phyloP scores from a whole-genome alignment of 2,113 vertebrate species.

The Cephalopholis sonnerati region DNA sequence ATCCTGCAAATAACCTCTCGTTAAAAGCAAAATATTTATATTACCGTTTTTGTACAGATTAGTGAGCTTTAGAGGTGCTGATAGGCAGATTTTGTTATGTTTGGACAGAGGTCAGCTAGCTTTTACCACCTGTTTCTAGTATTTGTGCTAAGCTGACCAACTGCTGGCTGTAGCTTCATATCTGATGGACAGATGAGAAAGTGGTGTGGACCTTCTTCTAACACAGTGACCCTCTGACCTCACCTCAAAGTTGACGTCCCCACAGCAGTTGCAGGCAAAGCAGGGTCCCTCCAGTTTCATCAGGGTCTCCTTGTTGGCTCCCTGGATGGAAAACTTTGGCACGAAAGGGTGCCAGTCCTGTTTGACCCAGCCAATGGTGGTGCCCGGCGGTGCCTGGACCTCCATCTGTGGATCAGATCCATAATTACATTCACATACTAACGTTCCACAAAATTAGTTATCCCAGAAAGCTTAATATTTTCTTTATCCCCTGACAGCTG shows the following conservation, averaged over 20 bases:
- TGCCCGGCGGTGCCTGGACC: conserved; percentile 91
- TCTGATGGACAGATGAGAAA: not conserved
- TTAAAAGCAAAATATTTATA: too few species aligned
- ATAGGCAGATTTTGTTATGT: too few species aligned
- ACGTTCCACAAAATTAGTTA: not conserved
- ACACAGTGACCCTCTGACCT: not conserved
- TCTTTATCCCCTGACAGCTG: not conserved
- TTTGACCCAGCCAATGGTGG: conserved; percentile 88
- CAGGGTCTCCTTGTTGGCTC: conserved; percentile 85
- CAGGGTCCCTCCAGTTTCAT: conserved; percentile 90
- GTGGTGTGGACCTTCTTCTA: not conserved
- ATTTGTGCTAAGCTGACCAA: not conserved
- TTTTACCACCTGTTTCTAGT: not conserved
- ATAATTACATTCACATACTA: not conserved
- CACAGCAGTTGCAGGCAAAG: conserved; percentile 90
- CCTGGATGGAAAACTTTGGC: conserved; percentile 90
- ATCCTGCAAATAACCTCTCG: too few species aligned
- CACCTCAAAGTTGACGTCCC: conserved; percentile 93
- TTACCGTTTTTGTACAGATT: too few species aligned
- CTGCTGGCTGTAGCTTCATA: not conserved
- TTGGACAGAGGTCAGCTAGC: not conserved
- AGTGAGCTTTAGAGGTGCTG: too few species aligned
- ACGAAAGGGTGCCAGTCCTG: conserved; percentile 92
- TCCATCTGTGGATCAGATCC: conserved; percentile 85
- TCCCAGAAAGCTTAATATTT: not conserved